A percentile compares a stretch with the other conserved stretches of the same genome.
phyloP scores from a whole-genome alignment of 2,888 invertebrate species.

The Caenorhabditis drosophilae region DNA sequence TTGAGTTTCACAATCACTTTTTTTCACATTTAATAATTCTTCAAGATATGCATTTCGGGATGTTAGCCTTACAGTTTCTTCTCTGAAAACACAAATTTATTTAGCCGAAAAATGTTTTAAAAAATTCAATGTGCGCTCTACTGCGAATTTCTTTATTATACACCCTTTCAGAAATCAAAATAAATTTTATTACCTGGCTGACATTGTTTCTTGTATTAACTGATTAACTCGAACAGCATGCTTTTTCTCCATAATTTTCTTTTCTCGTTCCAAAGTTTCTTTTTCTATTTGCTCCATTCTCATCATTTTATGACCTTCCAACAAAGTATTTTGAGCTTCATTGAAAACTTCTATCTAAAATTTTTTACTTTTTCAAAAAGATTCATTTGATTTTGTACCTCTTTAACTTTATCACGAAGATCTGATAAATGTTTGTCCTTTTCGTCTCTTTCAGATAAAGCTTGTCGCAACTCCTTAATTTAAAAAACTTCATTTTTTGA shows the following conservation, averaged over 20 bases:
- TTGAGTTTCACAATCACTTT: conserved; percentile 26
- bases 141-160: too few species aligned
- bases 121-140: too few species aligned
- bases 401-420: conserved; percentile 63
- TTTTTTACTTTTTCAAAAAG: conserved; percentile 2
- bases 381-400: conserved; percentile 42
- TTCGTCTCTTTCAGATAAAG: conserved; percentile 53
- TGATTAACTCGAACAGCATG: conserved; percentile 65
- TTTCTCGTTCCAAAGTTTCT: conserved; percentile 53
- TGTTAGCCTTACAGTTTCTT: conserved; percentile 50
- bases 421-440: conserved; percentile 65
- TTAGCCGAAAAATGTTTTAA: background rate
- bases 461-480: conserved; percentile 55
- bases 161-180: background rate
- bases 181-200: conserved; percentile 53
- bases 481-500: conserved; percentile 7
- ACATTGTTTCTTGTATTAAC: conserved; percentile 63
- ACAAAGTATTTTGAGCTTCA: conserved; percentile 37
- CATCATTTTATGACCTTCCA: conserved; percentile 46
- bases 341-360: conserved; percentile 49
- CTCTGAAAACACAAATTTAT: conserved; percentile 34
- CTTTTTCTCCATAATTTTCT: conserved; percentile 55
- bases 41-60: conserved; percentile 42
- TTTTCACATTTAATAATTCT: conserved; percentile 21
- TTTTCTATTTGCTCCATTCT: conserved; percentile 27